These are phyloP conservation scores for Galeopsomyia nigrocyanea DNA, from an alignment of 2,888 invertebrate genomes.

Conservation along the genomic window DNA sequence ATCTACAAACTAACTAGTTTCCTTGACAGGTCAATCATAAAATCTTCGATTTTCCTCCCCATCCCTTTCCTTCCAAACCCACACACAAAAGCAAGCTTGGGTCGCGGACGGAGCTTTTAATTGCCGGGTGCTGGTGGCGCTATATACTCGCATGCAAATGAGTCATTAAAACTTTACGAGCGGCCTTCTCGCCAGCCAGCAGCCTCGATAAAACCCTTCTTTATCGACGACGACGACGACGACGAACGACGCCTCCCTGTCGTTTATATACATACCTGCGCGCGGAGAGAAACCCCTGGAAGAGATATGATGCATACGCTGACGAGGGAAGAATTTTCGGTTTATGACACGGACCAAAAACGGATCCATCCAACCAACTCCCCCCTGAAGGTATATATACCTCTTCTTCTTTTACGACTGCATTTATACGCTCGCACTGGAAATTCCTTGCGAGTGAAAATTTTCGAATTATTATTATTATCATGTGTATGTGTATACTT, in stretches of 20 bases:
- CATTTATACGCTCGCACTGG: too few relatives aligned
- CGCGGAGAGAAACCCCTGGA: neutral
- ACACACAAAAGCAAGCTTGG: constrained; percentile 49
- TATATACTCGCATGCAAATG: constrained; percentile 66
- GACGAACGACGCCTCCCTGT: too few relatives aligned
- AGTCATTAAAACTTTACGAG: constrained; percentile 61
- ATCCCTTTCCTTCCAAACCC: too few relatives aligned
- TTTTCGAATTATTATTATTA: too few relatives aligned
- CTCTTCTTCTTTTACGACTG: too few relatives aligned
- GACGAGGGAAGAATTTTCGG: constrained; percentile 28
- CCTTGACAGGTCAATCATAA: too few relatives aligned
- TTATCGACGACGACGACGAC: constrained; percentile 26
- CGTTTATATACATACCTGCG: constrained; percentile 37
- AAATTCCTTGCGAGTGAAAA: too few relatives aligned
- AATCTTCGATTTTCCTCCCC: too few relatives aligned
- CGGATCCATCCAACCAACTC: too few relatives aligned
- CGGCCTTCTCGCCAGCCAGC: constrained; percentile 2
- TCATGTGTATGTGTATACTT: too few relatives aligned
- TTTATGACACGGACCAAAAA: neutral
- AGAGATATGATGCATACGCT: neutral
- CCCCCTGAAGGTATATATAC: too few relatives aligned
- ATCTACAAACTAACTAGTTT: too few relatives aligned
- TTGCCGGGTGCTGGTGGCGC: constrained; percentile 60
- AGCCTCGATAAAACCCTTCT: constrained; percentile 45
- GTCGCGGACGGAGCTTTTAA: constrained; percentile 60